These are phyloP conservation scores for Girardinus metallicus DNA, from an alignment of 2,797 vertebrate species.

Conservation along the genomic window DNA sequence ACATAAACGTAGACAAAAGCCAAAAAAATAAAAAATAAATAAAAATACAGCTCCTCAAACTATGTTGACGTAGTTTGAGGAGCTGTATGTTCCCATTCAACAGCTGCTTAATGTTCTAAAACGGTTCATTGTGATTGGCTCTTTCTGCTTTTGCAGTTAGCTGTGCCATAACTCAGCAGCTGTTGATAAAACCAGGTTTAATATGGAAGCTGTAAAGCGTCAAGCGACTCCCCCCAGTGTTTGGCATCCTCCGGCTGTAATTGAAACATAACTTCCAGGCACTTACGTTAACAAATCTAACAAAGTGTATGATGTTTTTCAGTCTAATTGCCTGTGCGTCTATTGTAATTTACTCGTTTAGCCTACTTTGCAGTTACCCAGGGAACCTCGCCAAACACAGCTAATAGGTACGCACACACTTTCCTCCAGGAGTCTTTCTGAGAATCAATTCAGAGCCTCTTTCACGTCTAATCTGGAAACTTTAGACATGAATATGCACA, in stretches of 20 bases:
- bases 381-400: slow-evolving; percentile 28
- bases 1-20: neutral
- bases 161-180: slow-evolving; percentile 20
- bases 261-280: slow-evolving; percentile 31
- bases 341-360: slow-evolving; percentile 24
- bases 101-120: slow-evolving; percentile 14
- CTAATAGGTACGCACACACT: slow-evolving; percentile 30
- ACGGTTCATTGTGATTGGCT: neutral
- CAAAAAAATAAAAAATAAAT: too few species aligned
- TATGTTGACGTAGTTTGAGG: neutral
- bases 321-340: slow-evolving; percentile 30
- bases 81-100: neutral
- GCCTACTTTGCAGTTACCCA: slow-evolving; percentile 41
- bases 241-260: slow-evolving; percentile 6
- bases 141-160: neutral
- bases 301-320: slow-evolving; percentile 41
- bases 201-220: neutral
- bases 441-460: slow-evolving; percentile 39
- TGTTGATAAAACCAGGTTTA: slow-evolving; percentile 9
- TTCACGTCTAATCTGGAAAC: slow-evolving; percentile 1
- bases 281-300: slow-evolving; percentile 37
- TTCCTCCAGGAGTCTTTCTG: slow-evolving; percentile 22
- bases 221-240: slow-evolving; percentile 2
- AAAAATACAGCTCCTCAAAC: neutral
- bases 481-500: neutral